Conservation (phyloP, 1,140 invertebrate species). For the Tetramorium simillimum region DNA sequence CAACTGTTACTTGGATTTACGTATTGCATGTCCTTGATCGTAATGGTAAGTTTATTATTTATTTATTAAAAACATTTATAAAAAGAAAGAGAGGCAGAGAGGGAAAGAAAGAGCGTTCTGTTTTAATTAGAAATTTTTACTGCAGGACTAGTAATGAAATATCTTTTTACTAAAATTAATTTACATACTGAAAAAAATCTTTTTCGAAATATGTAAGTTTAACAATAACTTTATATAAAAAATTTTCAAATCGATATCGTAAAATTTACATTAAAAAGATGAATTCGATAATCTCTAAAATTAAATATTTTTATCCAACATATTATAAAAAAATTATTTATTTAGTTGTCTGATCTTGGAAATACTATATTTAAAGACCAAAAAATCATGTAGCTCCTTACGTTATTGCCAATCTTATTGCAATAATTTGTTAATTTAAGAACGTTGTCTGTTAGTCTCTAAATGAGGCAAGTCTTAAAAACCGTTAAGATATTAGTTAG, state of each 20-base stretch:
- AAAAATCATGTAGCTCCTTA: neutral
- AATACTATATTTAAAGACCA: neutral
- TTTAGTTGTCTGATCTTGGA: neutral
- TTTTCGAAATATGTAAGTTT: neutral
- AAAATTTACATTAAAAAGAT: neutral
- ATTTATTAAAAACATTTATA: neutral
- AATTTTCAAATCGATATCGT: too few species aligned
- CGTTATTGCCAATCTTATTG: neutral
- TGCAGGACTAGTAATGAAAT: neutral
- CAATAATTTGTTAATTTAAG: neutral
- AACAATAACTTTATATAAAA: neutral
- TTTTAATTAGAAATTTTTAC: neutral
- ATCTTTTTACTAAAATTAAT: neutral
- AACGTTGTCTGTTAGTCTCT: too few species aligned
- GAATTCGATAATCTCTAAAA: neutral
- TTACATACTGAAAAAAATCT: neutral
- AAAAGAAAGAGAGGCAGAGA: too few species aligned
- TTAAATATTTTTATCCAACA: neutral
- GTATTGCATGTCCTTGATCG: conserved; percentile 88
- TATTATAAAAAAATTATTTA: neutral
- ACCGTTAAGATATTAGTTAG: neutral
- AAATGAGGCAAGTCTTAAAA: neutral
- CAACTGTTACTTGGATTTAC: conserved; percentile 88
- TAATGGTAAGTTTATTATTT: conserved; percentile 81
- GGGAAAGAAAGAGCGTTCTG: neutral